phyloP scores from a whole-genome alignment of 2,113 vertebrate species.

The Poeciliopsis prolifica region DNA sequence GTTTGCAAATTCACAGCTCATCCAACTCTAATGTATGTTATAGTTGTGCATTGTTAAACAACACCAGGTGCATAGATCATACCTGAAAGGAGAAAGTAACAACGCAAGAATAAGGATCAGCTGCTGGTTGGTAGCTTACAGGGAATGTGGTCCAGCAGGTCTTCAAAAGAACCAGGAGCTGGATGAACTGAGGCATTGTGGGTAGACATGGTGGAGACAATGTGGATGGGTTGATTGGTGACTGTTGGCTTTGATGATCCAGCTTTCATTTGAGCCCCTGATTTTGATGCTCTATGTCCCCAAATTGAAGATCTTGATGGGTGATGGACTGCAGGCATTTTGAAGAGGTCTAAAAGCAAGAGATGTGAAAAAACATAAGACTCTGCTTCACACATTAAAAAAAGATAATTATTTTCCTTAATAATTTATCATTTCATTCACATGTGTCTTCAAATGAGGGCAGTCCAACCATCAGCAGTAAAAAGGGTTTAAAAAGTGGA shows the following conservation, averaged over 20 bases:
- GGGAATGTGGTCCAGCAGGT: slow-evolving; percentile 77
- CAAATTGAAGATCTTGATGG: background rate
- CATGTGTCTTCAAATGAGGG: no score
- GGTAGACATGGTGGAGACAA: slow-evolving; percentile 2
- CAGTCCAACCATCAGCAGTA: no score
- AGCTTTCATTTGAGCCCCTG: no score
- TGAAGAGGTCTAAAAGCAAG: slow-evolving; percentile 25
- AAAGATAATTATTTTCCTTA: no score
- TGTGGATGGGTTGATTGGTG: slow-evolving; percentile 2
- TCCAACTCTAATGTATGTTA: background rate
- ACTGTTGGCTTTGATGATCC: background rate
- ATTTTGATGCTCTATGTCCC: background rate
- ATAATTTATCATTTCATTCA: no score
- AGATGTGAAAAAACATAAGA: background rate
- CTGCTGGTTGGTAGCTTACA: slow-evolving; percentile 75
- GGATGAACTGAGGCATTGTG: slow-evolving; percentile 31
- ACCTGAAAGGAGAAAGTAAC: background rate
- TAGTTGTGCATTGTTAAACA: background rate
- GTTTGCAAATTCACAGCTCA: no score
- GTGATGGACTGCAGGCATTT: slow-evolving; percentile 17
- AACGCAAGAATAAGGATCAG: background rate
- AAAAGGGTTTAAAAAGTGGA: no score
- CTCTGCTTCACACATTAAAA: background rate
- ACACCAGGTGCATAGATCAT: background rate
- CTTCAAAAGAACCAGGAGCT: slow-evolving; percentile 31